Evolutionary conservation across 2,797 vertebrate species (phyloP).

Genomic region (Furcifer pardalis): DNA sequence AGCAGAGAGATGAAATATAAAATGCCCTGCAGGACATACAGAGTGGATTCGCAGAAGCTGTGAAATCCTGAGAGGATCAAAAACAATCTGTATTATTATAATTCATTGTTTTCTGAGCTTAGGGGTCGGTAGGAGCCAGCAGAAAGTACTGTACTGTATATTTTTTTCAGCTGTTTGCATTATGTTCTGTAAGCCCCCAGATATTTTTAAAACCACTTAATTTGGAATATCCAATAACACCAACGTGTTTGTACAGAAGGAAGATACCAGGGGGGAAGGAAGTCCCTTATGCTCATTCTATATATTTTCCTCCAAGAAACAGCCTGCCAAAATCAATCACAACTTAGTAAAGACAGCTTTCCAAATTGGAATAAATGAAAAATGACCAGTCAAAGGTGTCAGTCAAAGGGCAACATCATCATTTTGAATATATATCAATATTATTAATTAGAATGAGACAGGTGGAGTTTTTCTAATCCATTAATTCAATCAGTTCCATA

Average conservation of each 20-base stretch:
- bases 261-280: slow-evolving; percentile 17
- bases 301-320: neutral
- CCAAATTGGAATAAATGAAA: neutral
- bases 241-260: slow-evolving; percentile 5
- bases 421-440: neutral
- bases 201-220: slow-evolving; percentile 42
- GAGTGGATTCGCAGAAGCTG: neutral
- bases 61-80: slow-evolving; percentile 36
- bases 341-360: slow-evolving; percentile 5
- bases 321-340: slow-evolving; percentile 24
- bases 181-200: slow-evolving; percentile 13
- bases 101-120: slow-evolving; percentile 30
- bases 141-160: slow-evolving; percentile 25
- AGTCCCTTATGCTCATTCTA: slow-evolving; percentile 16
- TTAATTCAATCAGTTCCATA: neutral
- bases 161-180: slow-evolving; percentile 3
- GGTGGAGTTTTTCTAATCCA: neutral
- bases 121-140: neutral
- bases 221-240: slow-evolving; percentile 38
- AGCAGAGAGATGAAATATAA: neutral
- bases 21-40: neutral
- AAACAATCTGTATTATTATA: slow-evolving; percentile 36
- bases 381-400: neutral
- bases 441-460: neutral
- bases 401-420: neutral